Conservation (phyloP, 2,888 invertebrate genomes). For the Bombylius major region DNA sequence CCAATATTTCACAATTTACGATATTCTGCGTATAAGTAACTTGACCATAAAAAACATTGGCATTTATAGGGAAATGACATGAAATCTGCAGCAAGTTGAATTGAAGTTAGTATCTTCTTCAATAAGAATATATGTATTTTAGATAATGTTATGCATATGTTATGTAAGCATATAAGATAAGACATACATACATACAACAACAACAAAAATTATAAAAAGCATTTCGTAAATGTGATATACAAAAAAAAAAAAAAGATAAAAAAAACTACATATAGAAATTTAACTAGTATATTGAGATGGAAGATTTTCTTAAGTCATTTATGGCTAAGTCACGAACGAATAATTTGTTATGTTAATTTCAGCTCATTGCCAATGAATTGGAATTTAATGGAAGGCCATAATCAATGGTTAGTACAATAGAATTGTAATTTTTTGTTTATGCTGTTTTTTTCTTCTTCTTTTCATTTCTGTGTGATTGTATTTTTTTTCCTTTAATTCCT, state of each 20-base stretch:
- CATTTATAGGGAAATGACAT: not conserved
- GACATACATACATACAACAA: too few species aligned
- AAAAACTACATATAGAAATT: too few species aligned
- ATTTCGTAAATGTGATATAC: too few species aligned
- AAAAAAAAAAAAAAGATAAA: too few species aligned
- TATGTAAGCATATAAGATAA: too few species aligned
- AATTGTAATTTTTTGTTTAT: not conserved
- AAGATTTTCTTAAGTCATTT: slow-evolving; percentile 26
- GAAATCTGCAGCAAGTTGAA: not conserved
- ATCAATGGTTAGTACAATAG: slow-evolving; percentile 8
- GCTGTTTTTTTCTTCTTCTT: not conserved
- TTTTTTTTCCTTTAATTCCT: not conserved
- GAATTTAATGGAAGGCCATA: slow-evolving; percentile 16
- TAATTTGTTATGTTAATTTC: slow-evolving; percentile 38
- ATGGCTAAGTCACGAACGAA: slow-evolving; percentile 39
- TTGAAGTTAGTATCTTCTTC: too few species aligned
- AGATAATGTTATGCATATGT: too few species aligned
- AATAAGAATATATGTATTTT: too few species aligned
- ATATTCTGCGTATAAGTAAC: not conserved
- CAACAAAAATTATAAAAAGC: too few species aligned
- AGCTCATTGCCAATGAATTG: slow-evolving; percentile 16
- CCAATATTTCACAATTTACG: not conserved
- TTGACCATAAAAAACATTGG: not conserved
- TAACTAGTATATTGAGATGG: not conserved
- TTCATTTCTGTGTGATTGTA: not conserved